Evolutionary conservation across 2,113 vertebrate genomes (phyloP).

Genomic region (Onychostoma macrolepis): DNA sequence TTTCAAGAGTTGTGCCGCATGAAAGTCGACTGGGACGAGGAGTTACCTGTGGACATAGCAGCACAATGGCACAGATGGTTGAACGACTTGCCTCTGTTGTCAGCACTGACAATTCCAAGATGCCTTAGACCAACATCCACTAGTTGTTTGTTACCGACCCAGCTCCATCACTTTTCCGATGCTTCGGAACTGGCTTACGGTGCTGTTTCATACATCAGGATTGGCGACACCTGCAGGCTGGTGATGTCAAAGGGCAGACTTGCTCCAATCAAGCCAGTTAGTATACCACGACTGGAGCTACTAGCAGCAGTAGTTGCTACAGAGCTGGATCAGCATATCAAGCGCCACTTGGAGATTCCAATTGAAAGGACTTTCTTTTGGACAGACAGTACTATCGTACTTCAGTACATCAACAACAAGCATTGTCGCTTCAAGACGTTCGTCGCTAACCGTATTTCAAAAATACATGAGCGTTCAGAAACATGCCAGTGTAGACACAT

Average conservation of each 20-base stretch:
- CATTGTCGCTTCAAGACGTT: background rate
- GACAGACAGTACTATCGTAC: background rate
- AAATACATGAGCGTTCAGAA: background rate
- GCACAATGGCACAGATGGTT: conserved; percentile 22
- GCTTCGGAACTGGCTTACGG: conserved; percentile 13
- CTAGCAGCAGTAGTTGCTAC: background rate
- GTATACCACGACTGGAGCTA: background rate
- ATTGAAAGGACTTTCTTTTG: background rate
- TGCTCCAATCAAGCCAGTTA: background rate
- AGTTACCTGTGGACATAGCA: background rate
- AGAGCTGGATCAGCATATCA: conserved; percentile 1
- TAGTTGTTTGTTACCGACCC: background rate
- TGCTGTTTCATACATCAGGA: conserved; percentile 16
- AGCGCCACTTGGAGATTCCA: background rate
- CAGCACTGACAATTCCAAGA: background rate
- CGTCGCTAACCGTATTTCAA: background rate
- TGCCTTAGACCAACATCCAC: background rate
- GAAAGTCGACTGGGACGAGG: conserved; percentile 7
- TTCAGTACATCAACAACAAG: conserved; percentile 7
- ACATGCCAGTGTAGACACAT: background rate
- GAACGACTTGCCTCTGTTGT: conserved; percentile 5
- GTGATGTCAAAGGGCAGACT: conserved; percentile 28
- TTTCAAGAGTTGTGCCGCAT: conserved; percentile 17
- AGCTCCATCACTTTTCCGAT: conserved; percentile 17
- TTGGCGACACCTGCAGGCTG: background rate